Base-by-base conservation (phyloP, 2,113 vertebrate species). In the Lontra canadensis region DNA sequence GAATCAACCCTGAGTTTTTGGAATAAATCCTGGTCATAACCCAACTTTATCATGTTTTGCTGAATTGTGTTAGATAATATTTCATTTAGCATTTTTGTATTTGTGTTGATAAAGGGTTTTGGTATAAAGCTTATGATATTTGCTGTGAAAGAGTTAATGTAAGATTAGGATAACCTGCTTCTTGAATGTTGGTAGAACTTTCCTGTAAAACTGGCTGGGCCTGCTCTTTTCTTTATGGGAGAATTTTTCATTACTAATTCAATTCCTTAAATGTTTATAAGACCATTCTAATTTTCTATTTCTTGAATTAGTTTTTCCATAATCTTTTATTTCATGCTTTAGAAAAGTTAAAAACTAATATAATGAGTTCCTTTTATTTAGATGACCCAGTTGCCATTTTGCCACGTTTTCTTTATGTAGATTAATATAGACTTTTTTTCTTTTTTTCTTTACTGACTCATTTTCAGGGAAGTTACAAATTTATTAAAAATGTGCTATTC, bases 191-290 rank as follows among this genome's bases (percentile, higher is more conserved):
- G 21, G 20, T 94, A 80, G 39, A 73, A 80, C n/a, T 90, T 86
- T 63, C 52, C 73, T 86, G 8, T 94, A 94, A 80, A 86, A 69
- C 63, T 44, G 17, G 21, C 83, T 36, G 29, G 87, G 61, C 47
- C 81, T 90, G 92, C 71, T 94, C 12, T 82, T 47, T 94, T 85
- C 57, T 94, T 71, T 74, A 82, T 94, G 80, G 81, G 31, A 90
- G 84, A 21, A 39, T 3, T 85, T 93, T 88, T 96, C 71, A 89
- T 79, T 89, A 80, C 63, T 73, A 52, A 87, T 63, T 87, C 34
- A n/a, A 6, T 92, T 87, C 92, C 63, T 73, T 92, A 87, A 73
- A 73, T 88, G 49, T 31, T 92, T 88, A 44, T 69, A 84, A 21
- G 71, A 34, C 26, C 61, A n/a, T 63, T 71, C 21, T 23, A n/a